phyloP scores from a whole-genome alignment of 92 coral and sea anemone genomes.

The Siderastrea siderea region DNA sequence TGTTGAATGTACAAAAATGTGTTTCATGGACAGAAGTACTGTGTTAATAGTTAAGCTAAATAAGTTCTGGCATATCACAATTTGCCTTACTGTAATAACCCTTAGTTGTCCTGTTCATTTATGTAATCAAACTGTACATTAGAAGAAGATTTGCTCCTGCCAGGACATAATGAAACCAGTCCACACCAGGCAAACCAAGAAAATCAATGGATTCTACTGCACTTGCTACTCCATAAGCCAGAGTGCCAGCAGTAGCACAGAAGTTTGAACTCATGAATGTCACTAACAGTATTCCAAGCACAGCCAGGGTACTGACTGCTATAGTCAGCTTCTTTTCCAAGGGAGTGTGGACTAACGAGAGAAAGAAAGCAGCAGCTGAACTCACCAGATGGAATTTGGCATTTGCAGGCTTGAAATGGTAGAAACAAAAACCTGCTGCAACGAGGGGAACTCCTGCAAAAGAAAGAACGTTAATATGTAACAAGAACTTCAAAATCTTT shows the following conservation, averaged over 20 bases:
- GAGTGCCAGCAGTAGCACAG: conserved; percentile 77
- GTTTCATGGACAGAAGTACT: no score
- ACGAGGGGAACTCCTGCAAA: conserved; percentile 88
- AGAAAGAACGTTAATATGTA: not conserved
- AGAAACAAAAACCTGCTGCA: conserved; percentile 88
- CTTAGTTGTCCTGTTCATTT: not conserved
- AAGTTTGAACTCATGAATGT: conserved; percentile 74
- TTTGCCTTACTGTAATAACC: no score
- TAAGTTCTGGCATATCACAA: no score
- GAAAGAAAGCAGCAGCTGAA: conserved; percentile 71
- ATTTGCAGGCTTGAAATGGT: conserved; percentile 71
- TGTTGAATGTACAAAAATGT: no score
- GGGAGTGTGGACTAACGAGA: conserved; percentile 69
- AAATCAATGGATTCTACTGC: conserved; percentile 60
- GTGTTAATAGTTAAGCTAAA: no score
- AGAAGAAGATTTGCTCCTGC: conserved; percentile 81
- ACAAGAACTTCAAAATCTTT: no score
- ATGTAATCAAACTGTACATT: conserved; percentile 60
- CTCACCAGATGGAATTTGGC: conserved; percentile 82
- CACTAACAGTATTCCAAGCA: conserved; percentile 84
- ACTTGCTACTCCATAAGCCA: conserved; percentile 84
- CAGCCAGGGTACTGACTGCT: conserved; percentile 80
- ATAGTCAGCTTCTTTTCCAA: conserved; percentile 67
- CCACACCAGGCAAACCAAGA: conserved; percentile 89
- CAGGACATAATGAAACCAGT: conserved; percentile 92